Base-by-base conservation (phyloP, 1,140 invertebrate species). In the Diorhabda elongata region DNA sequence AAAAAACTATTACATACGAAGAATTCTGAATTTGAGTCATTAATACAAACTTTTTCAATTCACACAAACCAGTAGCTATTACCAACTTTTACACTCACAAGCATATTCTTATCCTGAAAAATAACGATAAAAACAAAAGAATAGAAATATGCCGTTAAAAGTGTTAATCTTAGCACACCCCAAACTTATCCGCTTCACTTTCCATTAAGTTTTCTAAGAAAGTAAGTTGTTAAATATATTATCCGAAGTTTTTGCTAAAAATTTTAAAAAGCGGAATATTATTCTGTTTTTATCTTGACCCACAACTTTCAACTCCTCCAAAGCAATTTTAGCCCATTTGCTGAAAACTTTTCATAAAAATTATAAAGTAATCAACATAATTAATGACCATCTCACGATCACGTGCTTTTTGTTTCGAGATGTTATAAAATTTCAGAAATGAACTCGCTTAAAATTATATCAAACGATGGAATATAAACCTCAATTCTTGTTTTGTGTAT, bases 61-160 rank as follows among this genome's bases (percentile, higher is more conserved):
- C 26, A 26, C 26, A 26, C 26, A 26, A 26, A 26, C 26, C 26
- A 26, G 26, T 26, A 26, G 26, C 26, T 26, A 26, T 26, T 26
- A 26, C 26, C 26, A 26, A 26, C 26, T 26, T 26, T 26, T 26
- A 26, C 47, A 52, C 47, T 52, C n/a, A 8, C 47, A 4, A 4
- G 47, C 47, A 52, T n/a, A 52, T n/a, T n/a, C 47, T 52, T n/a
- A 52, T 8, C 6, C 47, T 8, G n/a, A 52, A 52, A 52, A 52
- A 52, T 52, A 52, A 52, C 47, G n/a, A 52, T n/a, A 52, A 52
- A 52, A 52, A 52, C 47, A 52, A 52, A 52, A 52, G 47, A 52
- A 52, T 52, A 8, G 6, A 6, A 52, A 52, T 6, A 52, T 52
- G 3, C 47, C 47, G 47, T 52, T 8, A n/a, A 52, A 52, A 52